phyloP scores from a whole-genome alignment of 64 coral and sea anemone genomes.

The Dendronephthya gigantea region DNA sequence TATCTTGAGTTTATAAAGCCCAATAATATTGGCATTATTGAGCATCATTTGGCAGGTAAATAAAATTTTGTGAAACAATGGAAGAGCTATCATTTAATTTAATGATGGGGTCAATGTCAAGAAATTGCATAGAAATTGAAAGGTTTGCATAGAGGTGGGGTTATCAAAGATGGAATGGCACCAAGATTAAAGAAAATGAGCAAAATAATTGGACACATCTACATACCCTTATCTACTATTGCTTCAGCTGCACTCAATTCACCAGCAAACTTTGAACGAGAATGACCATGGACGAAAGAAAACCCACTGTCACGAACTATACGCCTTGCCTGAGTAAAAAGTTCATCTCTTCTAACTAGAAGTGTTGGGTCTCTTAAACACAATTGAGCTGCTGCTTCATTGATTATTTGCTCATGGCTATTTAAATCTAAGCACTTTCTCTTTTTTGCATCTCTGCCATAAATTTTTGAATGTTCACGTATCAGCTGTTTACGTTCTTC shows the following conservation, averaged over 20 bases:
- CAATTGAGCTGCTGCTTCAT: slow-evolving; percentile 95
- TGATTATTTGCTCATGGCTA: slow-evolving; percentile 99
- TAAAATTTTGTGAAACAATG: too few relatives aligned
- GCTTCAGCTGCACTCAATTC: slow-evolving; percentile 38
- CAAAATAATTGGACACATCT: background rate
- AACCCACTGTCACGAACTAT: slow-evolving; percentile 96
- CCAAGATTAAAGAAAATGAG: background rate
- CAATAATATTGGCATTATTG: too few relatives aligned
- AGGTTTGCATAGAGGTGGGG: too few relatives aligned
- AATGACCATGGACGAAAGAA: slow-evolving; percentile 94
- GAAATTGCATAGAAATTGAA: too few relatives aligned
- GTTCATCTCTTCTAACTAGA: slow-evolving; percentile 82
- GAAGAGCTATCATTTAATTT: too few relatives aligned
- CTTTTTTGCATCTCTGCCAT: slow-evolving; percentile 91
- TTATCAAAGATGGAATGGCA: too few relatives aligned
- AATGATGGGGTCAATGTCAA: too few relatives aligned
- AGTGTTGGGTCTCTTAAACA: slow-evolving; percentile 94
- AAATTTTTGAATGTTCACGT: slow-evolving; percentile 88
- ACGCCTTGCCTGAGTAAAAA: slow-evolving; percentile 93
- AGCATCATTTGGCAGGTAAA: too few relatives aligned
- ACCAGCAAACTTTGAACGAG: slow-evolving; percentile 77
- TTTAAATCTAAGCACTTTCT: slow-evolving; percentile 71
- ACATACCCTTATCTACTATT: slow-evolving; percentile 26
- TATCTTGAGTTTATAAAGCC: too few relatives aligned
- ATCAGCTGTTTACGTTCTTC: slow-evolving; percentile 92